Base-by-base conservation (phyloP, 2,888 invertebrate genomes). In the Ornithoptera priamus region DNA sequence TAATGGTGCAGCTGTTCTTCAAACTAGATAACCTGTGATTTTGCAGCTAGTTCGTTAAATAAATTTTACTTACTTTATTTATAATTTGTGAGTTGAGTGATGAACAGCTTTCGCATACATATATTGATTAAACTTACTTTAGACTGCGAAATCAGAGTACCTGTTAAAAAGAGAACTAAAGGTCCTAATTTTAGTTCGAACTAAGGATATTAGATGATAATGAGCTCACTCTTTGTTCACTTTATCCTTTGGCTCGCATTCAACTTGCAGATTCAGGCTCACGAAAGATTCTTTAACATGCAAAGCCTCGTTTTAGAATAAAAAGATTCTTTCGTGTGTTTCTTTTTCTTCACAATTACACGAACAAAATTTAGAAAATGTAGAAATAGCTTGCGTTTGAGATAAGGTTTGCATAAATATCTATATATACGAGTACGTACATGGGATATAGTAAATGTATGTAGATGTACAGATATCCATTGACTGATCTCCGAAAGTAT, bases 241-340 rank as follows among this genome's bases (percentile, higher is more conserved):
- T 65, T 58, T 42, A 65, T 59, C 65, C 58, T 65, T 65, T 65
- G 65, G 65, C 65, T 59, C 65, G 65, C 22, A 42, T 65, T 65
- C 65, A 65, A 65, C 39, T 6, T 22, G 39, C 58, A 42, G 65
- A 65, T 65, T 58, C 22, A 59, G 42, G 65, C 24, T 65, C 58
- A 18, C 58, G 46, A 56, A 64, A 56, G 65, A 17, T 65, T 65
- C 58, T 65, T 65, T 46, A 65, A 65, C 24, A 59, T 65, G 65
- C 24, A 58, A 65, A 65, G 46, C 65, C 65, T 42, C 59, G 46
- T 57, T 65, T 65, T 58, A 59, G 42, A 22, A 10, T 36, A 64
- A 30, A 64, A 53, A 53, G 53, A n/a, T 53, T 53, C n/a, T 53
- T 53, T n/a, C 18, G 15, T 18, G 50, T 50, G 50, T 15, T 5